These are phyloP conservation scores for Cyclura pinguis DNA, from an alignment of 2,797 vertebrate species.

Conservation along the genomic window DNA sequence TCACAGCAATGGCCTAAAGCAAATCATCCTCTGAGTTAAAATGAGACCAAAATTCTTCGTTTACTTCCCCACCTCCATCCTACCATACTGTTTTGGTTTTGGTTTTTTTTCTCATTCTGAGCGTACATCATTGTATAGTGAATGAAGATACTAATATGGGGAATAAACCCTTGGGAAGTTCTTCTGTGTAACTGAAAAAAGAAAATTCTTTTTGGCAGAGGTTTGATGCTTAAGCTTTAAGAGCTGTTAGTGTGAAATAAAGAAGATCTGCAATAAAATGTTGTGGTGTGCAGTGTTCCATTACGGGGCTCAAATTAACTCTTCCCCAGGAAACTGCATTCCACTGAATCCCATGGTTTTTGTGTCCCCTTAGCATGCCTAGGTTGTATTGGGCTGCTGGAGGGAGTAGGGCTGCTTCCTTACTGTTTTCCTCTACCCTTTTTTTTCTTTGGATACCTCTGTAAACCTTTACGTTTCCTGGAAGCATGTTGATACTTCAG, in stretches of 20 bases:
- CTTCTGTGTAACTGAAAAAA: neutral
- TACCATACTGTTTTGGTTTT: slow-evolving; percentile 26
- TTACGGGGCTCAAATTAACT: neutral
- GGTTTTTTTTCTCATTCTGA: slow-evolving; percentile 48
- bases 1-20: neutral
- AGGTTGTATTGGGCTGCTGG: neutral
- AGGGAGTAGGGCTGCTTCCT: neutral
- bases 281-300: neutral
- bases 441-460: neutral
- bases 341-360: neutral
- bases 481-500: neutral
- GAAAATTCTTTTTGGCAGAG: neutral
- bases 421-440: neutral
- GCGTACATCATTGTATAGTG: slow-evolving; percentile 14
- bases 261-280: neutral
- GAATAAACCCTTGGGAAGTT: neutral
- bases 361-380: neutral
- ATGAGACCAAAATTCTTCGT: slow-evolving; percentile 40
- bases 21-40: slow-evolving; percentile 39
- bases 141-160: neutral
- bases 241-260: neutral
- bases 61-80: slow-evolving; percentile 25
- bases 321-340: neutral
- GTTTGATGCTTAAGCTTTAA: neutral
- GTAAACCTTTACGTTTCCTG: neutral